Evolutionary conservation across 2,113 vertebrate species (phyloP).

Genomic region (Brachyhypopomus occidentalis): DNA sequence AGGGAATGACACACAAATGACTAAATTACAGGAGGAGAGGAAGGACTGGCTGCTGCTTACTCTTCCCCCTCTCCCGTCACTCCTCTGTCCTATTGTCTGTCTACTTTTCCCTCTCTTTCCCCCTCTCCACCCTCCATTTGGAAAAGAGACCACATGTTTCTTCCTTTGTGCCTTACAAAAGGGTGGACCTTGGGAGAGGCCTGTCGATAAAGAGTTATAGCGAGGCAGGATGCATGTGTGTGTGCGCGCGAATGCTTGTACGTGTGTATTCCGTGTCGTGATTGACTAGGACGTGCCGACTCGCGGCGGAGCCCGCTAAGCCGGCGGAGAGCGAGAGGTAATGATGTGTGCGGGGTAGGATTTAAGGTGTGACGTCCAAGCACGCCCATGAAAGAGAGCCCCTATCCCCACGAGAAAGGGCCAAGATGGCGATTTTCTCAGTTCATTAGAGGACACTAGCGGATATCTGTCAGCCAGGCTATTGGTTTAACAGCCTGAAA

Average conservation of each 20-base stretch:
- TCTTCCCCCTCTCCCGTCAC: neutral
- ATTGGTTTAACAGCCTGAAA: constrained; percentile 49
- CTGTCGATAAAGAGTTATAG: neutral
- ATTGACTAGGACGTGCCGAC: neutral
- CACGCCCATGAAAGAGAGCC: constrained; percentile 11
- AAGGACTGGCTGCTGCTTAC: neutral
- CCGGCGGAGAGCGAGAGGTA: neutral
- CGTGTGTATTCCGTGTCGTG: neutral
- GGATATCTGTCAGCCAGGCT: constrained; percentile 47
- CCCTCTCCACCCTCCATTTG: neutral
- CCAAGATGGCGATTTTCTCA: constrained; percentile 40
- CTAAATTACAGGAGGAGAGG: constrained; percentile 27
- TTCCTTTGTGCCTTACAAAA: neutral
- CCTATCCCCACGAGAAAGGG: constrained; percentile 18
- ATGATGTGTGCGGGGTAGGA: neutral
- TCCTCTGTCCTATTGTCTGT: neutral
- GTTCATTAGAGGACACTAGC: constrained; percentile 49
- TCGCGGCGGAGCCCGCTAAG: neutral
- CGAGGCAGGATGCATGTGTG: neutral
- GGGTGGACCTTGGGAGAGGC: neutral
- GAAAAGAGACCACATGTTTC: neutral
- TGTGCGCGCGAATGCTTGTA: neutral
- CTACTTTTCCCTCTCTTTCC: neutral
- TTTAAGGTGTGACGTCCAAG: neutral
- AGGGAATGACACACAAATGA: constrained; percentile 34